Base-by-base conservation (phyloP, 2,888 invertebrate genomes). In the Prenolepis imparis region DNA sequence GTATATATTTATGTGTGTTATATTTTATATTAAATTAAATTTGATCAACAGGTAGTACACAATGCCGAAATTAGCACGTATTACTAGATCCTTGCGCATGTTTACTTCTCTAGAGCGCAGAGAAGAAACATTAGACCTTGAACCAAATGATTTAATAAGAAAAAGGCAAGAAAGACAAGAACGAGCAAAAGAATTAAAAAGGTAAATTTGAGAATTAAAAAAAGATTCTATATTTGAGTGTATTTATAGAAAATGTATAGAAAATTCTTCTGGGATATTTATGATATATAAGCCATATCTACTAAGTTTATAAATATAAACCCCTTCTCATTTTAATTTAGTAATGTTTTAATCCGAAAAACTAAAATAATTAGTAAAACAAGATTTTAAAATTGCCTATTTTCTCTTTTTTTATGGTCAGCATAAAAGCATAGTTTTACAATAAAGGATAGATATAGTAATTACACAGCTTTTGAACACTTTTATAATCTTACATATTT, bases 61-160 rank as follows among this genome's bases (percentile, higher is more conserved):
- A 78, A 94, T 94, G 94, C 90, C 72, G 85, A 95, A 96, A 89
- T 92, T 96, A 83, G 97, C 97, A 84, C 96, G 97, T 73, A 95
- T 97, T 72, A 96, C 97, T 12, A 95, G 97, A 88, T 96, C 96
- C 24, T 93, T 97, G 1, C 95, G 97, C 84, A 96, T 96, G 18
- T 97, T 96, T 91, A 96, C 97, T 0, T 94, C 95, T 81, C 92
- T 96, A 28, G 95, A 95, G 78, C 94, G 95, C 3, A 93, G 92
- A 32, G 89, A 93, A 59, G 92, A 93, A 77, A 89, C 92, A 18
- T 89, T 91, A 55, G 85, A 89, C 24, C 80, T 89, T 1, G 87
- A 92, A 32, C 87, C 93, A 8, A 95, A 95, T 82, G 93, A 95
- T 83, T 88, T 95, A 32, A 90, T 93, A 15, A 88, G 77, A 41